Conservation (phyloP, 2,797 vertebrate genomes). For the Artibeus jamaicensis region DNA sequence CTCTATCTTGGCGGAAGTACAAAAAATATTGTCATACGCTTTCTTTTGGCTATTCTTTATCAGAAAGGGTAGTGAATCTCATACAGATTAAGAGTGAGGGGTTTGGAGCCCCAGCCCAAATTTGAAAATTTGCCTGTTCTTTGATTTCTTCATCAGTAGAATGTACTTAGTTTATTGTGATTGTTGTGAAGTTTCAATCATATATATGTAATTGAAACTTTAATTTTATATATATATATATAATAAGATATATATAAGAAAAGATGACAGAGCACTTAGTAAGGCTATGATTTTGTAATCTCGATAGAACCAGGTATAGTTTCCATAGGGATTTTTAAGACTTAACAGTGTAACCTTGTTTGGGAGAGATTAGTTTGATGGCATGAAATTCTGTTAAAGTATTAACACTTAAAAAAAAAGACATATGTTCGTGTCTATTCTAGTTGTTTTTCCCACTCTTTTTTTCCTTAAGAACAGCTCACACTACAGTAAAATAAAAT, state of each 20-base stretch:
- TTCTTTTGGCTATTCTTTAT: not conserved
- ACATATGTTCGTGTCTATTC: not conserved
- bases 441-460: not conserved
- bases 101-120: not conserved
- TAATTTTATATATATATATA: not conserved
- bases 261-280: not conserved
- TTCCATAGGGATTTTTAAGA: slow-evolving; percentile 23
- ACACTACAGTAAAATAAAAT: slow-evolving; percentile 38
- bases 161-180: not conserved
- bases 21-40: not conserved
- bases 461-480: slow-evolving; percentile 10
- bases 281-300: not conserved
- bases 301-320: not conserved
- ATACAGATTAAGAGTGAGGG: not conserved
- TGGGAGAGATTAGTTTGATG: not conserved
- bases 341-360: not conserved
- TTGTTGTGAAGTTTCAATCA: not conserved
- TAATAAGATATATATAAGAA: not conserved
- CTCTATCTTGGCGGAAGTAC: too few species aligned
- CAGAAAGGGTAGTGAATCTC: not conserved
- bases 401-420: not conserved
- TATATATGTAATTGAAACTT: too few species aligned
- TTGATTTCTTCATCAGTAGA: slow-evolving; percentile 18
- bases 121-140: not conserved
- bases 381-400: not conserved